Base-by-base conservation (phyloP, 2,888 invertebrate genomes). In the Dimorphilus gyrociliatus region DNA sequence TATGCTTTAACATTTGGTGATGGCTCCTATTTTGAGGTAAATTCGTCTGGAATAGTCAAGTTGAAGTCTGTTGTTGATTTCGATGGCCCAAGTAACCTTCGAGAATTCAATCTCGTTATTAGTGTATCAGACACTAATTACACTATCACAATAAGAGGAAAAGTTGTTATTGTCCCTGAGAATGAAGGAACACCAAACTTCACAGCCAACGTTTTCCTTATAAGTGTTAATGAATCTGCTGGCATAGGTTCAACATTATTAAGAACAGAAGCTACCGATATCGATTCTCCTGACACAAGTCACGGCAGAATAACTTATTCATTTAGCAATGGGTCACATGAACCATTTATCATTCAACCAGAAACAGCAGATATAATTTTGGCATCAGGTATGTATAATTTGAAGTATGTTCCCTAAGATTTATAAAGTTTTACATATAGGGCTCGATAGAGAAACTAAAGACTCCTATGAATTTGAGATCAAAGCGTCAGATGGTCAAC, bases 381-480 rank as follows among this genome's bases (percentile, higher is more conserved):
- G 6, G 31, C 36, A 10, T n/a, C n/a, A n/a, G n/a, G n/a, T n/a
- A n/a, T n/a, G n/a, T n/a, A n/a, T n/a, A n/a, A n/a, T n/a, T n/a
- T n/a, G n/a, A n/a, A n/a, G n/a, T n/a, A n/a, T n/a, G n/a, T n/a
- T n/a, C n/a, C n/a, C n/a, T n/a, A n/a, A n/a, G n/a, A n/a, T n/a
- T n/a, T n/a, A n/a, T n/a, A n/a, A n/a, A n/a, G n/a, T n/a, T n/a
- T n/a, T n/a, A n/a, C n/a, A n/a, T n/a, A 30, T 34, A 6, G 23
- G 23, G 2, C 28, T 51, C 14, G 47, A 51, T 32, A 30, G 47
- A 19, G 48, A 50, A 32, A 40, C 35, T 4, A 26, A 19, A 4
- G 12, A 30, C 1, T 19, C 28, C 3, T 38, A 47, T 31, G 23
- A 29, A 3, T 33, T 49, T 4, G 23, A 38, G 8, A 42, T 49